phyloP scores from a whole-genome alignment of 2,113 vertebrate genomes.

The Madoqua kirkii region DNA sequence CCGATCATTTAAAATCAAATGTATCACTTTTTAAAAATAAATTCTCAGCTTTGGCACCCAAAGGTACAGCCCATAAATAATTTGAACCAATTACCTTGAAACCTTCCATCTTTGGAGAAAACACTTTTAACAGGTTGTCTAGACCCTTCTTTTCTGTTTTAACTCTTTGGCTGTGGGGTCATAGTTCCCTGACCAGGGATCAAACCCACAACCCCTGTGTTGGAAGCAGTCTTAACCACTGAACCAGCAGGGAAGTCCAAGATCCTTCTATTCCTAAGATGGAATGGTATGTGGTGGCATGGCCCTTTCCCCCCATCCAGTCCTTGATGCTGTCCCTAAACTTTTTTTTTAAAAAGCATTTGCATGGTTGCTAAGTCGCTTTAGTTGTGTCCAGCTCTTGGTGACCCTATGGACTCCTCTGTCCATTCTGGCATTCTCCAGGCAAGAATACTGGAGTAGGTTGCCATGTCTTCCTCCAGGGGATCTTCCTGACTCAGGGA shows the following conservation, averaged over 20 bases:
- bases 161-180: neutral
- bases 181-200: neutral
- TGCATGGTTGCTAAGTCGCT: neutral
- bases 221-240: neutral
- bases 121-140: neutral
- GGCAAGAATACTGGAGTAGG: neutral
- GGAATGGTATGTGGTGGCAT: neutral
- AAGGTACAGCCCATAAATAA: neutral
- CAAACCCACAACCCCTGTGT: rapidly evolving
- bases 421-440: neutral
- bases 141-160: neutral
- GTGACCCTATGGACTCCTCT: neutral
- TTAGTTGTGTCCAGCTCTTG: neutral
- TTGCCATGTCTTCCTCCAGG: neutral
- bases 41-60: neutral
- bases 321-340: neutral
- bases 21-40: neutral
- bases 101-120: neutral
- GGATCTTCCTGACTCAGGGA: neutral
- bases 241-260: neutral
- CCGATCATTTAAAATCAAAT: conserved; percentile 6
- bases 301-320: neutral
- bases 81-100: neutral
- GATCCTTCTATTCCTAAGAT: neutral
- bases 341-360: neutral